phyloP scores from a whole-genome alignment of 1,140 invertebrate species.

The Cotesia vestalis region DNA sequence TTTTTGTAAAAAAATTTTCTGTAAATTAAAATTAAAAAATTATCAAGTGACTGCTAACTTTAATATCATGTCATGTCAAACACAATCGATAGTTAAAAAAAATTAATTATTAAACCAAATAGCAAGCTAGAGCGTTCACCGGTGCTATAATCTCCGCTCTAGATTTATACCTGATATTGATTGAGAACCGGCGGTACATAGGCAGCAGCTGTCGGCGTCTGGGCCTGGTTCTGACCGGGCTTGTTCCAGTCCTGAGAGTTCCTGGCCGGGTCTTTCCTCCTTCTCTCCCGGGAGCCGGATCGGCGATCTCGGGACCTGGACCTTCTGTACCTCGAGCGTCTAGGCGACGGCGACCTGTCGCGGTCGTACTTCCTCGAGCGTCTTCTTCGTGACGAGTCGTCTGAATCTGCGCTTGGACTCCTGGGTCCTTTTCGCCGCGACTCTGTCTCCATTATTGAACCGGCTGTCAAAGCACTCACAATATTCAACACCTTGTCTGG shows the following conservation, averaged over 20 bases:
- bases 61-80: no score
- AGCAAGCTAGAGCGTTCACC: no score
- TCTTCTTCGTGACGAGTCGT: slow-evolving; percentile 57
- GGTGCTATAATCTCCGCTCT: no score
- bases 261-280: slow-evolving; percentile 52
- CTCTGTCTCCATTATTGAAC: slow-evolving; percentile 54
- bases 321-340: slow-evolving; percentile 57
- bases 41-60: no score
- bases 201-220: slow-evolving; percentile 43
- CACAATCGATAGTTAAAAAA: neutral
- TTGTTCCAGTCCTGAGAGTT: slow-evolving; percentile 56
- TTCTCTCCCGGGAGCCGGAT: slow-evolving; percentile 56
- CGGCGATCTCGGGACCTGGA: slow-evolving; percentile 58
- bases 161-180: slow-evolving; percentile 58
- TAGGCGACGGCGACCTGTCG: slow-evolving; percentile 56
- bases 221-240: slow-evolving; percentile 41
- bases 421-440: slow-evolving; percentile 55
- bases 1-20: no score
- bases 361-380: slow-evolving; percentile 60
- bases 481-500: neutral
- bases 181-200: slow-evolving; percentile 59
- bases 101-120: slow-evolving; percentile 5
- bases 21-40: no score
- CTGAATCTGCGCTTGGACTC: slow-evolving; percentile 59
- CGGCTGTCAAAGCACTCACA: neutral